Conservation (phyloP, 2,888 invertebrate species). For the Drosophila antonietae region DNA sequence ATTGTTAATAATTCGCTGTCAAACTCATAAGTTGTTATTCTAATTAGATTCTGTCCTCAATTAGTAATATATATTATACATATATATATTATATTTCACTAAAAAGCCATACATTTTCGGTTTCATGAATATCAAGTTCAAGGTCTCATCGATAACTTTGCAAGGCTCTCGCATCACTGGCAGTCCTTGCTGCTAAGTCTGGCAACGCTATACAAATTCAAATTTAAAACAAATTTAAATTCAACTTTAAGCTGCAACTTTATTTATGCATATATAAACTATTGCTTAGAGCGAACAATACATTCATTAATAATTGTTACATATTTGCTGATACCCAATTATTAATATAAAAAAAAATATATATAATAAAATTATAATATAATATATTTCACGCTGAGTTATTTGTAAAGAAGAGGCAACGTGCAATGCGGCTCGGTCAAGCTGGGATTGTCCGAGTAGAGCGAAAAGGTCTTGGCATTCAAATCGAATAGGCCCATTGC, state of each 20-base stretch:
- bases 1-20: conserved; percentile 40
- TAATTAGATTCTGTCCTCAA: not conserved
- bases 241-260: not conserved
- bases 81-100: too few species aligned
- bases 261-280: conserved; percentile 8
- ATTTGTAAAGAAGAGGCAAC: conserved; percentile 85
- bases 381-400: conserved; percentile 19
- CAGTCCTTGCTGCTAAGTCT: not conserved
- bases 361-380: not conserved
- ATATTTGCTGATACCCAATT: conserved; percentile 1
- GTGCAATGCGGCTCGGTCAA: conserved; percentile 89
- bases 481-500: conserved; percentile 94
- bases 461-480: conserved; percentile 89
- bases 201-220: not conserved
- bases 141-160: not conserved
- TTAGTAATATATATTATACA: too few species aligned
- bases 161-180: not conserved
- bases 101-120: too few species aligned
- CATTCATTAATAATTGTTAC: not conserved
- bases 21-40: not conserved
- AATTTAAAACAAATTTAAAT: not conserved
- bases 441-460: conserved; percentile 92
- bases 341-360: not conserved
- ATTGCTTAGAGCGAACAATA: not conserved
- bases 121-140: not conserved